Conservation (phyloP, 2,113 vertebrate genomes). For the Pardalotus punctatus region DNA sequence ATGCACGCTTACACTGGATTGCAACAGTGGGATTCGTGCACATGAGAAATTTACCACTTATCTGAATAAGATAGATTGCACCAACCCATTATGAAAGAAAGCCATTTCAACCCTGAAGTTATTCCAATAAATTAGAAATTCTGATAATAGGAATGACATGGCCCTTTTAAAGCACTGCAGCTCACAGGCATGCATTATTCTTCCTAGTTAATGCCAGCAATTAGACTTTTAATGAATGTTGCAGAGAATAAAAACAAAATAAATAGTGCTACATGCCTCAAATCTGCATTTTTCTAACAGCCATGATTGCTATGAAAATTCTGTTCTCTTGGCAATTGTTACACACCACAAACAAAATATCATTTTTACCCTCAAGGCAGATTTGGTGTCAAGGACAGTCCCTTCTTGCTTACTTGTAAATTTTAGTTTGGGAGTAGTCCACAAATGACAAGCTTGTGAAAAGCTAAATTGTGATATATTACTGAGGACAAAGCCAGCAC, state of each 20-base stretch:
- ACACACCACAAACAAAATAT: neutral
- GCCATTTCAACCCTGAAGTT: neutral
- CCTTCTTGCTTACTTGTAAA: neutral
- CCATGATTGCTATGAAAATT: neutral
- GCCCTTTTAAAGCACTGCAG: neutral
- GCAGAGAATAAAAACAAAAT: neutral
- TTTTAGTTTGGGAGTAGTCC: neutral
- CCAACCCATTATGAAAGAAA: neutral
- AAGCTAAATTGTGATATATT: neutral
- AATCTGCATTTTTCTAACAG: neutral
- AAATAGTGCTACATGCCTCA: neutral
- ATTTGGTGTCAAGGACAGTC: neutral
- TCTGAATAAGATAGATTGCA: neutral
- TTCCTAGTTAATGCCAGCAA: neutral
- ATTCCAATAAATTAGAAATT: neutral
- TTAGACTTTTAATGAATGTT: neutral
- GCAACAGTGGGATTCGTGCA: neutral
- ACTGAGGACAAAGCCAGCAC: neutral
- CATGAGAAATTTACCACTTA: neutral
- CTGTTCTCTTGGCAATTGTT: neutral
- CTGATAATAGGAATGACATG: neutral
- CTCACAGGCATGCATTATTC: neutral
- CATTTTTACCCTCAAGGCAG: neutral
- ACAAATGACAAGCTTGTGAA: neutral
- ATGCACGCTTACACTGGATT: neutral